phyloP scores from a whole-genome alignment of 1,140 invertebrate genomes.

The Drosophila persimilis region DNA sequence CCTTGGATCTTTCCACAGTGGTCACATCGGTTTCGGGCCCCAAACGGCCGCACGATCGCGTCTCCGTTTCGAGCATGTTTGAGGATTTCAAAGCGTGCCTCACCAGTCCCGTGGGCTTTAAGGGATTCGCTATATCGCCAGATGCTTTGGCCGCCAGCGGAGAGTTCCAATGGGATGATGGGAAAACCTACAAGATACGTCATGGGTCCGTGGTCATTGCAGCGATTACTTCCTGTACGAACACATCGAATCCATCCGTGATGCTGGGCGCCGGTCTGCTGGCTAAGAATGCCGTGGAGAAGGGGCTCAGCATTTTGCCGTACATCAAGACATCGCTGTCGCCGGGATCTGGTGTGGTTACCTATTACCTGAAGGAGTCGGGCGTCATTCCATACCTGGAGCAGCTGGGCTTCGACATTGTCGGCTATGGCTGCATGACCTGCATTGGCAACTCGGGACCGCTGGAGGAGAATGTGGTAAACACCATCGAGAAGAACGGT shows the following conservation, averaged over 20 bases:
- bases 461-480: slow-evolving; percentile 93
- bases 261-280: slow-evolving; percentile 97
- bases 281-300: slow-evolving; percentile 97
- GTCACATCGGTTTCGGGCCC: slow-evolving; percentile 98
- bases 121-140: slow-evolving; percentile 93
- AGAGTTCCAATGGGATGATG: slow-evolving; percentile 92
- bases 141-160: slow-evolving; percentile 87
- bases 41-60: slow-evolving; percentile 97
- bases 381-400: slow-evolving; percentile 94
- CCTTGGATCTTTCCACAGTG: slow-evolving; percentile 94
- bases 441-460: slow-evolving; percentile 99
- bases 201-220: slow-evolving; percentile 98
- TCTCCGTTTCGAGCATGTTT: slow-evolving; percentile 95
- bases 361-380: slow-evolving; percentile 93
- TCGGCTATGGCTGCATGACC: slow-evolving; percentile 99
- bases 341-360: slow-evolving; percentile 98
- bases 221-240: slow-evolving; percentile 98
- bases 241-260: slow-evolving; percentile 98
- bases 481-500: slow-evolving; percentile 97
- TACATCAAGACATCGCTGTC: slow-evolving; percentile 98
- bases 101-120: slow-evolving; percentile 95
- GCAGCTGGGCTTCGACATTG: slow-evolving; percentile 95
- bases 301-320: slow-evolving; percentile 93
- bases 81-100: slow-evolving; percentile 94
- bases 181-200: slow-evolving; percentile 90